Evolutionary conservation across 2,888 invertebrate species (phyloP), one percentile per base, ranked within the genome.

Genomic region (Pterostichus niger): DNA sequence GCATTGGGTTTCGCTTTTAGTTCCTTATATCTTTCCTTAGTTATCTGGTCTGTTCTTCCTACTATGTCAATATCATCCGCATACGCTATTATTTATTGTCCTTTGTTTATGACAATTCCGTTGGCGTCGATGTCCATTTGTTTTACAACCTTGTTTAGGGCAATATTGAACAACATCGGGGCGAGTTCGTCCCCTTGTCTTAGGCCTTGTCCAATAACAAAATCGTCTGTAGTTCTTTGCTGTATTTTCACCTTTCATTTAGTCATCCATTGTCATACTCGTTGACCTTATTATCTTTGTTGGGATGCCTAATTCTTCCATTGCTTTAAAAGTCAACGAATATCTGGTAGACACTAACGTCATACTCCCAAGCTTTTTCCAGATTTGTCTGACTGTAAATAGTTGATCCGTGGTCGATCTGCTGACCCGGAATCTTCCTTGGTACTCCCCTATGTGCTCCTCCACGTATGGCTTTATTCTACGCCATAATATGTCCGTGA

Each of bases 361-460:
- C 17, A 31, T 61, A 61, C 33, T 61, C 61, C 61, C 61, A 61
- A 31, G 11, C 7, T 33, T 61, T 61, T 61, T 61, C 61, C 13
- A n/a, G 5, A 33, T 7, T 33, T 61, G 61, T 7, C 61, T 15
- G 10, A 31, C 24, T 31, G 61, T 11, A 33, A 61, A 61, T 31
- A 61, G 1, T n/a, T 61, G 61, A 31, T 61, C 61, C 9, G 61
- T 61, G 33, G 9, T 31, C 6, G 61, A 61, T 61, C 33, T 33
- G 9, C 13, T 33, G 31, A 9, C 11, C 17, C 61, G 6, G 61
- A 61, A 61, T 6, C 61, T 31, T 11, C 11, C 24, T 31, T 61
- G 61, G 17, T 61, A 61, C 6, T 61, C 11, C 11, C 33, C 61
- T 31, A 61, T 61, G 6, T n/a, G 9, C 11, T 61, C 17, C 17